Conservation (phyloP, 1,140 invertebrate genomes). For the Drosophila ficusphila region DNA sequence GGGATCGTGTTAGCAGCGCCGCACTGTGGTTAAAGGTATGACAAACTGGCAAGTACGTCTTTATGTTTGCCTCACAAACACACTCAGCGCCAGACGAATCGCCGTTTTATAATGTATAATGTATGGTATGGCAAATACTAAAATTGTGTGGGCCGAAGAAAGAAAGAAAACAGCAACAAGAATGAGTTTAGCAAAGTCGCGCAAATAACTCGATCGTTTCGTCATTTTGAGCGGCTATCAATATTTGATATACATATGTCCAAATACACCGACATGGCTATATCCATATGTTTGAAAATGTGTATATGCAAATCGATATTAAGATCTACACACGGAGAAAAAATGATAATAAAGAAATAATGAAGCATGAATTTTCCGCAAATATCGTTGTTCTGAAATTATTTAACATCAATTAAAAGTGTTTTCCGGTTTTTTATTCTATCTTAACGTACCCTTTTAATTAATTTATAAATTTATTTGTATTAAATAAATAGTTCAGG, state of each 20-base stretch:
- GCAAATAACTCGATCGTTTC: conserved; percentile 77
- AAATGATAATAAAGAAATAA: neutral
- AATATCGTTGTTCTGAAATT: too few relatives aligned
- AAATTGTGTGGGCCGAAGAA: conserved; percentile 43
- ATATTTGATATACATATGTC: conserved; percentile 62
- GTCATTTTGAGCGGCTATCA: conserved; percentile 72
- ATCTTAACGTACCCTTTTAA: too few relatives aligned
- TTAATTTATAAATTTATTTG: too few relatives aligned
- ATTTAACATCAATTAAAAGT: too few relatives aligned
- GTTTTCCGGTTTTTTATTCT: too few relatives aligned
- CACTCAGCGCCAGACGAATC: conserved; percentile 23
- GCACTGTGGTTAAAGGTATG: conserved; percentile 28
- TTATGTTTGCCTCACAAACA: neutral
- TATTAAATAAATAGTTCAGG: too few relatives aligned
- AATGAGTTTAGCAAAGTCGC: conserved; percentile 59
- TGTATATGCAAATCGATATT: conserved; percentile 42
- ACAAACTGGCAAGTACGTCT: conserved; percentile 20
- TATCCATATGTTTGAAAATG: conserved; percentile 27
- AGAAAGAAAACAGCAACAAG: conserved; percentile 31
- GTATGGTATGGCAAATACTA: conserved; percentile 21
- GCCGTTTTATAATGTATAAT: conserved; percentile 34
- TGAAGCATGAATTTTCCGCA: too few relatives aligned
- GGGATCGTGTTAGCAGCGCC: conserved; percentile 21
- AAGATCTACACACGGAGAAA: conserved; percentile 10
- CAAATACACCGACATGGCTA: conserved; percentile 31